Evolutionary conservation across 1,140 invertebrate species (phyloP), one percentile per base, ranked within the genome.

Genomic region (Zaprionus ornatus): DNA sequence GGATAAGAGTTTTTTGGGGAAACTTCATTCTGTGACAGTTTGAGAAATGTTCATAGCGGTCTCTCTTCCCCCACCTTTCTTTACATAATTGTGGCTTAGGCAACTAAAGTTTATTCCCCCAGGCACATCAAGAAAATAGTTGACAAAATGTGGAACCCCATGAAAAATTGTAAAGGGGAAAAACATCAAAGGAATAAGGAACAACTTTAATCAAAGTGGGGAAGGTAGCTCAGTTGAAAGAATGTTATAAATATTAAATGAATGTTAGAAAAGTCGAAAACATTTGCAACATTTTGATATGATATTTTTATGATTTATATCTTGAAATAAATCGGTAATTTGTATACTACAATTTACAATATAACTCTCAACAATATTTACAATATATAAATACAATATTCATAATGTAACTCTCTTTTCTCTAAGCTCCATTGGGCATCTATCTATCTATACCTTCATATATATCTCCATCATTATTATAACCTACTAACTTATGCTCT

Each of bases 61-160:
- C 40, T 32, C 23, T 37, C 15, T 42, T 19, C 32, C 48, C 32
- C 23, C 52, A n/a, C 55, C 57, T 32, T 40, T 17, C 40, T 55
- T 62, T 61, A 48, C 70, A 71, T 88, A 88, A 88, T 88, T 90
- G 81, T 52, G 63, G 61, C 64, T 27, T 68, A 69, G 67, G 13
- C 64, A 69, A 79, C 77, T 62, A 48, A 59, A 72, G 52, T 78
- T 55, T 61, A 50, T 56, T 67, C 29, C 62, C 40, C 37, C 67
- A 40, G 12, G 19, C 21, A 45, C 17, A 23, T 50, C 45, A 12
- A 23, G 19, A 50, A 23, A 50, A 21, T 50, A 23, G 45, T 23
- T 50, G 45, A 50, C 45, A 50, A 50, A 50, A 50, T 45, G 40
- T 45, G n/a, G n/a, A 45, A 10, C n/a, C 40, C 40, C 2, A 37